Conservation (phyloP, 2,113 vertebrate species). For the Elachura formosa region DNA sequence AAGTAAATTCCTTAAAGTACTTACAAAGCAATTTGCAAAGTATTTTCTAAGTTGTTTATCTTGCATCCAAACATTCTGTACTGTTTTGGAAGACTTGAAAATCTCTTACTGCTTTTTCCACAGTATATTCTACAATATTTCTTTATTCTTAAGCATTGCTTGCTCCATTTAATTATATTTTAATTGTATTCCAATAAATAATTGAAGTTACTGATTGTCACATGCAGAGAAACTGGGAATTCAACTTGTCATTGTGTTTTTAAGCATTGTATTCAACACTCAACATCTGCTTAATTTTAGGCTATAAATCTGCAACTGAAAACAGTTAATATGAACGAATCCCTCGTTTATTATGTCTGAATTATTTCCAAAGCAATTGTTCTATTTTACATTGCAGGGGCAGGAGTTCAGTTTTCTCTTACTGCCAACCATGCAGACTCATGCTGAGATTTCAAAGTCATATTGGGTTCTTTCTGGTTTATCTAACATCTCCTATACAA, state of each 20-base stretch:
- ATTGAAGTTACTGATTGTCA: constrained; percentile 7
- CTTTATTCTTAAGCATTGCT: neutral
- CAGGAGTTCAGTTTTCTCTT: neutral
- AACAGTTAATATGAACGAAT: neutral
- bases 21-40: neutral
- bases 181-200: neutral
- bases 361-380: constrained; percentile 25
- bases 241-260: constrained; percentile 16
- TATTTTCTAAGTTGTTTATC: neutral
- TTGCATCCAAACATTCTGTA: neutral
- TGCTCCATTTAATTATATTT: neutral
- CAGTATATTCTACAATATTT: neutral
- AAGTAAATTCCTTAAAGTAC: neutral
- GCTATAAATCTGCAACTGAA: constrained; percentile 3
- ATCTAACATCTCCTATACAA: neutral
- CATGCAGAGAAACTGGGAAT: neutral
- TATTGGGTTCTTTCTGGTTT: neutral
- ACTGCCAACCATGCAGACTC: neutral
- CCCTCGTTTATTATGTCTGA: constrained; percentile 2
- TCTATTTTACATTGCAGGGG: neutral
- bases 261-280: constrained; percentile 1
- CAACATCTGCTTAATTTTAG: constrained; percentile 31
- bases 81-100: neutral
- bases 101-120: neutral
- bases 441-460: neutral